These are phyloP conservation scores for Pseudachorutes palmiensis DNA, from an alignment of 1,140 invertebrate species.

Conservation along the genomic window DNA sequence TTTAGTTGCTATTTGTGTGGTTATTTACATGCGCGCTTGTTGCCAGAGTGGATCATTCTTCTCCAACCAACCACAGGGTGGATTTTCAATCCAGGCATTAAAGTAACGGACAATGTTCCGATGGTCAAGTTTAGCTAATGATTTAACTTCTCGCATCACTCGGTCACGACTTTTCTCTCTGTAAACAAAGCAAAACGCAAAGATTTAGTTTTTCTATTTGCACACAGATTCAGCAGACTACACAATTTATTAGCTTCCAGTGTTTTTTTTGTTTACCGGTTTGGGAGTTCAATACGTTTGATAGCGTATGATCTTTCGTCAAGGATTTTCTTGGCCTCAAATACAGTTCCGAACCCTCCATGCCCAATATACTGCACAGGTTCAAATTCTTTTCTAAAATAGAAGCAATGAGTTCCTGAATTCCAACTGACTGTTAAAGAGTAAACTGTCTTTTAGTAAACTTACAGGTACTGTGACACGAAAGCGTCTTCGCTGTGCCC, in stretches of 20 bases:
- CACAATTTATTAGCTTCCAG: not conserved
- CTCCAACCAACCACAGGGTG: conserved; percentile 79
- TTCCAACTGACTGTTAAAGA: not conserved
- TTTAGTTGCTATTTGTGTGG: too few relatives aligned
- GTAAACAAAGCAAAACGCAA: conserved; percentile 36
- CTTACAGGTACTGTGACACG: conserved; percentile 63
- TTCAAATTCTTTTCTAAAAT: conserved; percentile 60
- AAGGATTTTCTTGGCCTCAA: conserved; percentile 88
- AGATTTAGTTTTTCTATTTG: conserved; percentile 11
- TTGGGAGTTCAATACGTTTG: conserved; percentile 82
- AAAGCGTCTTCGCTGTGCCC: conserved; percentile 30
- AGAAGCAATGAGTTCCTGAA: too few relatives aligned
- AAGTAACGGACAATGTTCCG: conserved; percentile 90
- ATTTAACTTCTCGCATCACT: conserved; percentile 87
- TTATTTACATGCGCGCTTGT: too few relatives aligned
- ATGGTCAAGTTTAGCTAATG: conserved; percentile 88
- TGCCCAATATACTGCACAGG: conserved; percentile 72
- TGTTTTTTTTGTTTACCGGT: conserved; percentile 50
- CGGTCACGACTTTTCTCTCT: conserved; percentile 68
- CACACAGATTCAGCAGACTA: not conserved
- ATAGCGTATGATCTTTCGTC: conserved; percentile 92
- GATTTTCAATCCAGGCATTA: conserved; percentile 85
- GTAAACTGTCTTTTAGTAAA: not conserved
- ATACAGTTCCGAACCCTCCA: conserved; percentile 96
- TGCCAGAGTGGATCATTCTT: conserved; percentile 61